Conservation (phyloP, 2,797 vertebrate genomes). For the Galagoides demidoff region DNA sequence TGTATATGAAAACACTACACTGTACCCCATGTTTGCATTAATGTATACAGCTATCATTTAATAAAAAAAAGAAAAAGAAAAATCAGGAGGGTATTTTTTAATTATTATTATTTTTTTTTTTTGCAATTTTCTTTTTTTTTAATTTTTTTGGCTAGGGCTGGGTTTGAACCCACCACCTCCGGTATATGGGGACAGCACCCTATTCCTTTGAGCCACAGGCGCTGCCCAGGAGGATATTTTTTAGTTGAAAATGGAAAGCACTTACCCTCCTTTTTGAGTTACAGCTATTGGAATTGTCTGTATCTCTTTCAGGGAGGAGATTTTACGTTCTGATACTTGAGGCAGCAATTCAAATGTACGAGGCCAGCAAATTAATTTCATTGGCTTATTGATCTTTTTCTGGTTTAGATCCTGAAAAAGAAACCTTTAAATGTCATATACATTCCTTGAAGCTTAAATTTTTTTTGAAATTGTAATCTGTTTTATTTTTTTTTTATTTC, state of each 20-base stretch:
- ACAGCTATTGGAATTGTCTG: not conserved
- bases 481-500: too few relatives aligned
- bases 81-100: not conserved
- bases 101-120: too few relatives aligned
- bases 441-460: not conserved
- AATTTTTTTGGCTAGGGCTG: too few relatives aligned
- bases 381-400: slow-evolving; percentile 45
- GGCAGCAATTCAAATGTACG: not conserved
- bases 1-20: too few relatives aligned
- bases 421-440: not conserved
- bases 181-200: too few relatives aligned
- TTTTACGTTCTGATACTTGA: not conserved
- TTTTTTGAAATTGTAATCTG: too few relatives aligned
- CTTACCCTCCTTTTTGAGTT: not conserved
- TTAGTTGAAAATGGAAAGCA: slow-evolving; percentile 36
- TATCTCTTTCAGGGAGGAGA: not conserved
- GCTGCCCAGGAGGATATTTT: not conserved
- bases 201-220: too few relatives aligned
- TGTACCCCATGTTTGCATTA: too few relatives aligned
- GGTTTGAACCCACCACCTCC: too few relatives aligned
- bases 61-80: too few relatives aligned
- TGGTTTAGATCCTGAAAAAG: slow-evolving; percentile 55
- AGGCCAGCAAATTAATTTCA: slow-evolving; percentile 28
- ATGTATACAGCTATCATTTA: too few relatives aligned
- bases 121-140: too few relatives aligned